Evolutionary conservation across 1,140 invertebrate genomes (phyloP), one percentile per base, ranked within the genome.

Genomic region (Brachionus angularis): DNA sequence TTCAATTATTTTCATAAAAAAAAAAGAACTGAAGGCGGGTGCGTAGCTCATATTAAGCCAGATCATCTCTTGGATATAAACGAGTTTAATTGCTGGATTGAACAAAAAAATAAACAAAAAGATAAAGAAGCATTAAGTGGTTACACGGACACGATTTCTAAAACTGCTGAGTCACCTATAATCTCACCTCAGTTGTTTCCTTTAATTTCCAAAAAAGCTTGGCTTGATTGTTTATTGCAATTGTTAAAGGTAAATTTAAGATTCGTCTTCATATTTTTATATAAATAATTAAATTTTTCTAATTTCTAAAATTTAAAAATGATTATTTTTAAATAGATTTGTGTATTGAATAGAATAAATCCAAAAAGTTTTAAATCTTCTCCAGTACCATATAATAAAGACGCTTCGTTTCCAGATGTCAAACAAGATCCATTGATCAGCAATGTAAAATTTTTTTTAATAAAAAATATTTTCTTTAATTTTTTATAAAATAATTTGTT

Each of bases 221-320:
- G 81, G 81, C 77, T 78, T 2, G 80, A 81, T 72, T 74, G 80
- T 27, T 73, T 81, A 10, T 73, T 82, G 23, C 81, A 82, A 74
- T 73, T 79, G 21, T 72, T 79, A 50, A 82, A 82, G 76, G 80
- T 81, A 71, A 33, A 18, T n/a, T 52, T 8, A 10, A 39, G 12
- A 62, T 16, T n/a, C n/a, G 23, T 5, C 46, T 21, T 50, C 21
- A 10, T 21, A 14, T 14, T n/a, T n/a, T n/a, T n/a, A n/a, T n/a
- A n/a, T n/a, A n/a, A n/a, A n/a, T n/a, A n/a, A n/a, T n/a, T n/a
- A n/a, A n/a, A n/a, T n/a, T n/a, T n/a, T n/a, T n/a, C n/a, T n/a
- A n/a, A n/a, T n/a, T n/a, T n/a, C n/a, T n/a, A n/a, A n/a, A n/a
- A n/a, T n/a, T n/a, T n/a, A n/a, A n/a, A n/a, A n/a, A n/a, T n/a